phyloP scores from a whole-genome alignment of 2,113 vertebrate genomes.

The Indicator maculatus region DNA sequence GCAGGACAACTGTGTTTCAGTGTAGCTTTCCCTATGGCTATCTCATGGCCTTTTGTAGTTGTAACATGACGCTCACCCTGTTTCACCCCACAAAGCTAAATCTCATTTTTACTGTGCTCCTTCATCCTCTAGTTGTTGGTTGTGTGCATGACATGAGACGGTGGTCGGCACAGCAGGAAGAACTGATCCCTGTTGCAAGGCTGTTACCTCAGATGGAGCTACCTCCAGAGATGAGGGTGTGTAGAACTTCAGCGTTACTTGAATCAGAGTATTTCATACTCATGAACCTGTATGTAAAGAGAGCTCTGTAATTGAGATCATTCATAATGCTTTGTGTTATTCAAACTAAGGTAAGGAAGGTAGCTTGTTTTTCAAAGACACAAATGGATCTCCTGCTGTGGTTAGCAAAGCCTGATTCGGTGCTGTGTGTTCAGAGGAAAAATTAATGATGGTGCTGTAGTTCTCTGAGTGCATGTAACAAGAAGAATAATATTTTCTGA shows the following conservation, averaged over 20 bases:
- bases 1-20: background rate
- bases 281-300: background rate
- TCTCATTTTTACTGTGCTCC: background rate
- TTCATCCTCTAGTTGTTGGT: background rate
- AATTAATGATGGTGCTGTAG: background rate
- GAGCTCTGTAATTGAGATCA: conserved; percentile 19
- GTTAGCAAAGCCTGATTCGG: background rate
- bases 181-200: background rate
- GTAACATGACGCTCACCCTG: background rate
- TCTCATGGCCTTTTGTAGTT: background rate
- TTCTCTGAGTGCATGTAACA: background rate
- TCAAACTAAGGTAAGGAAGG: conserved; percentile 9
- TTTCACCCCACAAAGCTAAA: background rate
- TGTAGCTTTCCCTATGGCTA: background rate
- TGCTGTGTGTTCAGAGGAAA: background rate
- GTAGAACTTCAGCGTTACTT: background rate
- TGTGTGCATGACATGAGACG: background rate
- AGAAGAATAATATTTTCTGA: background rate
- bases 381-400: background rate
- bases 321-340: conserved; percentile 8
- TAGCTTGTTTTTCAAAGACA: conserved; percentile 13
- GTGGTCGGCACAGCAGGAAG: background rate
- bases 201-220: conserved; percentile 1
- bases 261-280: conserved; percentile 19
- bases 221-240: conserved; percentile 16